Evolutionary conservation across 2,797 vertebrate genomes (phyloP).

Genomic region (Sarcoramphus papa): DNA sequence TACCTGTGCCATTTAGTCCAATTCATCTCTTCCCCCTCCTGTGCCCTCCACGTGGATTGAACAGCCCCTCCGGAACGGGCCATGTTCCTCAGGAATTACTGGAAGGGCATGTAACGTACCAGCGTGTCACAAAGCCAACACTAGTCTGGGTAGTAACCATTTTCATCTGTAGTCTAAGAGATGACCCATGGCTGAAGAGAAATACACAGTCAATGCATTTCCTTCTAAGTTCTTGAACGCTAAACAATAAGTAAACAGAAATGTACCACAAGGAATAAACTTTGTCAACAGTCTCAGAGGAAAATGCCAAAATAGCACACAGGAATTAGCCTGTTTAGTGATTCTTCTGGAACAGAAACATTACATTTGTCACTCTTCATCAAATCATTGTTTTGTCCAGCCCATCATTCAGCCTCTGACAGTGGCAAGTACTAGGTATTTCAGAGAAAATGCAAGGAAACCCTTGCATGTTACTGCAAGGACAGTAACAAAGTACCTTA

Average conservation of each 20-base stretch:
- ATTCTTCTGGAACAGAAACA: background rate
- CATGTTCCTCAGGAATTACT: background rate
- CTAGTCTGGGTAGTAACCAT: background rate
- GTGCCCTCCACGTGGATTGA: background rate
- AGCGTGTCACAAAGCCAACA: background rate
- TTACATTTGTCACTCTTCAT: background rate
- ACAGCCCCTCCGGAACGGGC: background rate
- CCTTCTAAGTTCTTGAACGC: background rate
- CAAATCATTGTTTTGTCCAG: background rate
- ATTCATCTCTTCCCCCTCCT: background rate
- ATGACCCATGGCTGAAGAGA: background rate
- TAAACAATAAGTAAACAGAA: background rate
- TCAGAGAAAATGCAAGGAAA: background rate
- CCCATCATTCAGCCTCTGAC: background rate
- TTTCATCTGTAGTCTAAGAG: background rate
- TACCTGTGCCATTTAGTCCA: background rate
- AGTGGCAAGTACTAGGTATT: background rate
- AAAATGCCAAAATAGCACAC: background rate
- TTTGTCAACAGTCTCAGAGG: background rate
- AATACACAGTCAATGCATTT: background rate
- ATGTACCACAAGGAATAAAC: background rate
- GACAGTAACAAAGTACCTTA: background rate
- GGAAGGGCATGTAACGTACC: rapidly evolving
- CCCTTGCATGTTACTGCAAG: too few species aligned
- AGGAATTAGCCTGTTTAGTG: background rate